Evolutionary conservation across 2,113 vertebrate genomes (phyloP).

Genomic region (Phyllostomus discolor): DNA sequence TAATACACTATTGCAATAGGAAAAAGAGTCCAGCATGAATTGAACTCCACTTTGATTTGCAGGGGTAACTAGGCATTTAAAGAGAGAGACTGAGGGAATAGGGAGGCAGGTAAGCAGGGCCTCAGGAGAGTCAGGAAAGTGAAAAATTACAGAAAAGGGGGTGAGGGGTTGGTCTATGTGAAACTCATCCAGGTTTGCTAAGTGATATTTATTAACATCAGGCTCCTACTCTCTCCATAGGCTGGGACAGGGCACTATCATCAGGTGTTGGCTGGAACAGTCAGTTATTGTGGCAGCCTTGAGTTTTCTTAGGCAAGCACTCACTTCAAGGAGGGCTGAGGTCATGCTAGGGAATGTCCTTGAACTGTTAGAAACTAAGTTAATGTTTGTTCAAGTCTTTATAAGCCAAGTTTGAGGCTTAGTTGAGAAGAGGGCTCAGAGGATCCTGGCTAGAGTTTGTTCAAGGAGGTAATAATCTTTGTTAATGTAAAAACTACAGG

Average conservation of each 20-base stretch:
- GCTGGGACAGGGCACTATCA: background rate
- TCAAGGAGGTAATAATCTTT: background rate
- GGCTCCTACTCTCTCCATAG: background rate
- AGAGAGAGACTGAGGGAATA: background rate
- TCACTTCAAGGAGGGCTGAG: background rate
- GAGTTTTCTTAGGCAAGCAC: background rate
- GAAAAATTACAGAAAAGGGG: background rate
- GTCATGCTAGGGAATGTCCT: background rate
- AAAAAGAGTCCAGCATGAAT: background rate
- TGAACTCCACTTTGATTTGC: background rate
- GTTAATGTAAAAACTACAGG: background rate
- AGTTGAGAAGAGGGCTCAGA: background rate
- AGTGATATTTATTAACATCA: background rate
- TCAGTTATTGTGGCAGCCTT: background rate
- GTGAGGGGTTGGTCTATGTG: background rate
- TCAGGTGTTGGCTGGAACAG: background rate
- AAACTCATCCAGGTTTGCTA: background rate
- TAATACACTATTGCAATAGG: background rate
- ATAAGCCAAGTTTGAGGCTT: background rate
- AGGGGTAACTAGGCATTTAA: background rate
- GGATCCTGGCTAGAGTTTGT: background rate
- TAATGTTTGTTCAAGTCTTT: background rate
- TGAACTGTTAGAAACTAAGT: background rate
- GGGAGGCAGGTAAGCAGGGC: background rate
- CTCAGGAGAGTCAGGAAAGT: background rate